Percentiles rank a stretch among this genome's conserved stretches.
These are phyloP conservation scores for Columbina picui DNA, from an alignment of 2,113 vertebrate species.

Conservation along the genomic window DNA sequence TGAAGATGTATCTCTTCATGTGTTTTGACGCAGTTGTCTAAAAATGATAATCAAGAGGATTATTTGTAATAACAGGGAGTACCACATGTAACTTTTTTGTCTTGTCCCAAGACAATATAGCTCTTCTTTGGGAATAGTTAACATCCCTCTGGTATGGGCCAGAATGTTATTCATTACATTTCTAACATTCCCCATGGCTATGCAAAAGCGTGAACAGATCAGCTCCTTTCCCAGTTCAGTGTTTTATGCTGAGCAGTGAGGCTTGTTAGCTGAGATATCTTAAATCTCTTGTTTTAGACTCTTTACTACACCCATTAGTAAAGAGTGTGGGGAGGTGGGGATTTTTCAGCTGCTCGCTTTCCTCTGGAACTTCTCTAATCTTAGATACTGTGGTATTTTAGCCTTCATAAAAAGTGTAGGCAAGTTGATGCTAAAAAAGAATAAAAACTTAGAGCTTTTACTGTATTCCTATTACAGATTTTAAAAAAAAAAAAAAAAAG, in stretches of 20 bases:
- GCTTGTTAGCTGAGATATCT: not conserved
- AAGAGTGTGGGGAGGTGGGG: not conserved
- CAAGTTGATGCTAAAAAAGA: not conserved
- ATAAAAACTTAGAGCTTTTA: not conserved
- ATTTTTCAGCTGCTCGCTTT: not conserved
- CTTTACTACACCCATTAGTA: not conserved
- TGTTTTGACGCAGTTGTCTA: not conserved
- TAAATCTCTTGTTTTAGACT: not conserved
- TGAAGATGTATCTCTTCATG: not conserved
- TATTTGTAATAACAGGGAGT: slow-evolving; percentile 1
- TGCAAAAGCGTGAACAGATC: not conserved
- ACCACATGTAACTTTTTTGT: not conserved
- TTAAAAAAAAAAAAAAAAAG: not conserved
- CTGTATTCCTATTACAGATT: not conserved
- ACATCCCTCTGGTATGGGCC: not conserved
- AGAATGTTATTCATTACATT: slow-evolving; percentile 49
- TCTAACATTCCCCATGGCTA: not conserved
- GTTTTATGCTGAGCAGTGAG: not conserved
- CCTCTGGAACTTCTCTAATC: not conserved
- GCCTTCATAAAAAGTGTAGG: not conserved
- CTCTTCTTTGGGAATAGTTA: not conserved
- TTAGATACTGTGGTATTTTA: not conserved
- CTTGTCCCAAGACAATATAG: not conserved
- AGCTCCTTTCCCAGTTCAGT: not conserved
- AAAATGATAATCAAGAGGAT: not conserved